Evolutionary conservation across 2,888 invertebrate species (phyloP).

Genomic region (Anoncus sp.): DNA sequence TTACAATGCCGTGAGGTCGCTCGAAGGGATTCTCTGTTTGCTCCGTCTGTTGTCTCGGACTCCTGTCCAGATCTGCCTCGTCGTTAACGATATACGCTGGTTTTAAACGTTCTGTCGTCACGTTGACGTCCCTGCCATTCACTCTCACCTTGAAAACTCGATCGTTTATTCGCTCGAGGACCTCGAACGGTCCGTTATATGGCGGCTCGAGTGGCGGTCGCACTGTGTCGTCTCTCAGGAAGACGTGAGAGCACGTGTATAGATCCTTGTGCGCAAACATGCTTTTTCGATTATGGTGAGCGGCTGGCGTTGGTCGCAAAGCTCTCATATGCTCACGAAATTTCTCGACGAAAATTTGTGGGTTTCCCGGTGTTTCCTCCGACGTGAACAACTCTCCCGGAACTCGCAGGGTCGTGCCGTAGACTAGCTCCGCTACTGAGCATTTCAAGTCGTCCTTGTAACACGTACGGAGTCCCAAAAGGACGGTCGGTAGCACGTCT

Average conservation of each 20-base stretch:
- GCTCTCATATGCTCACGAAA: constrained; percentile 45
- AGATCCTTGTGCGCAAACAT: constrained; percentile 27
- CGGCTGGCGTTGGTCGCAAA: constrained; percentile 31
- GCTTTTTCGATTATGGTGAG: constrained; percentile 41
- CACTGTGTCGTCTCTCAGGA: neutral
- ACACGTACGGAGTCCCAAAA: neutral
- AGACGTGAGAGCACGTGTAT: constrained; percentile 1
- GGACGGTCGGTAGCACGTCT: neutral
- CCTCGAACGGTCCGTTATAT: neutral
- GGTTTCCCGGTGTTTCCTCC: constrained; percentile 20
- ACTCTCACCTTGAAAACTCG: neutral
- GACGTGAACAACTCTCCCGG: constrained; percentile 56
- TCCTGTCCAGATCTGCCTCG: no score
- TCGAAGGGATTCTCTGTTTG: no score
- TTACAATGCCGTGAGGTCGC: no score
- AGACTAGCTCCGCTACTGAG: constrained; percentile 49
- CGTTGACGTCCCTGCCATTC: neutral
- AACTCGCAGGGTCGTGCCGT: constrained; percentile 35
- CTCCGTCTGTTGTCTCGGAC: no score
- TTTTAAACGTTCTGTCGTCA: neutral
- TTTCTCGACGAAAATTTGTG: constrained; percentile 34
- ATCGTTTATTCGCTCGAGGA: neutral
- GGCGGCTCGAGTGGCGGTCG: neutral
- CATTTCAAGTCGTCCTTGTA: constrained; percentile 34
- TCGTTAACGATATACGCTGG: neutral